These are phyloP conservation scores for Dysmachus trigonus DNA, from an alignment of 2,888 invertebrate species.

Conservation along the genomic window DNA sequence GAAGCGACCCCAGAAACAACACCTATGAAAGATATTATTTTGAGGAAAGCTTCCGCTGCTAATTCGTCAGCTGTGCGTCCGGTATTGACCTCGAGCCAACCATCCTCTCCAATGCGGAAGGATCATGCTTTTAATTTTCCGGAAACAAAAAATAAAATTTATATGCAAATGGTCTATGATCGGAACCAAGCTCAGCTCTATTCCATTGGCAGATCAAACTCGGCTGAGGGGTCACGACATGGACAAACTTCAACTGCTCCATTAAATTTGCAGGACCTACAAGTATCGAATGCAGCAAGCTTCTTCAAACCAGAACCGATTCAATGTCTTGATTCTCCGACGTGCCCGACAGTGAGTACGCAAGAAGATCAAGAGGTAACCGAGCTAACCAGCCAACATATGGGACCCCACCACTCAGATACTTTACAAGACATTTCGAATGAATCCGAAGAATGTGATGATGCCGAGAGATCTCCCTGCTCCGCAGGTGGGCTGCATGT, in stretches of 20 bases:
- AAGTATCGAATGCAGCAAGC: not conserved
- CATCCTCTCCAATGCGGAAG: constrained; percentile 76
- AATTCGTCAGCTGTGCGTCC: constrained; percentile 76
- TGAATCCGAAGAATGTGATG: constrained; percentile 60
- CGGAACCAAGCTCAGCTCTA: constrained; percentile 45
- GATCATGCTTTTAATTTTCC: constrained; percentile 69
- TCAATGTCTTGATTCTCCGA: constrained; percentile 44
- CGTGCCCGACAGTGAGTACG: constrained; percentile 51
- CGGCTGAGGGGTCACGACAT: constrained; percentile 17
- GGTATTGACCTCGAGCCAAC: constrained; percentile 68
- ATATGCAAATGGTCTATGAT: constrained; percentile 47
- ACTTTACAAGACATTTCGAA: constrained; percentile 52
- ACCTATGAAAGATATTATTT: constrained; percentile 73
- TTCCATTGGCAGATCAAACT: constrained; percentile 21
- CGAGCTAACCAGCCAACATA: constrained; percentile 65
- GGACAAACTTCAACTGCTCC: not conserved
- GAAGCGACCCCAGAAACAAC: constrained; percentile 92
- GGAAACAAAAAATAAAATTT: constrained; percentile 51
- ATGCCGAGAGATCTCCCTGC: constrained; percentile 67
- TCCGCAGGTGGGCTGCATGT: constrained; percentile 71
- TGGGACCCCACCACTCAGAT: constrained; percentile 48
- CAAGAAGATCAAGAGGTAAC: constrained; percentile 67
- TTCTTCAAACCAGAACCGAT: not conserved
- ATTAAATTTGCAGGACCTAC: constrained; percentile 13
- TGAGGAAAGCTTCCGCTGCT: constrained; percentile 65